Conservation (phyloP, 2,888 invertebrate species). For the Oligia latruncula region DNA sequence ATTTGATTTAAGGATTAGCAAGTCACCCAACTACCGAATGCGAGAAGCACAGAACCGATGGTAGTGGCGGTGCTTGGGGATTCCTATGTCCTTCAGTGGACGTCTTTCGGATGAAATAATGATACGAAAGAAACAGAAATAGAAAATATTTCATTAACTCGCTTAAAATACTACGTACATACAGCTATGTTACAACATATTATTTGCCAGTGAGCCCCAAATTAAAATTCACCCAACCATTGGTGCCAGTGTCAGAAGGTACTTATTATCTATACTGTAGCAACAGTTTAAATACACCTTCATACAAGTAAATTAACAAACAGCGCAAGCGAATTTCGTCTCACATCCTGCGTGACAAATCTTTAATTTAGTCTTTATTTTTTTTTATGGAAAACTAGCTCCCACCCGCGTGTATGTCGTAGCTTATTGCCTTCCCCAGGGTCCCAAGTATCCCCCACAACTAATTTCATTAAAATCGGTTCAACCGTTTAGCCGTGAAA, state of each 20-base stretch:
- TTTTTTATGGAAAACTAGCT: neutral
- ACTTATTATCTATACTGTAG: neutral
- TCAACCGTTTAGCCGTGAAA: too few species aligned
- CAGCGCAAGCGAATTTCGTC: neutral
- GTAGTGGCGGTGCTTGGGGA: too few species aligned
- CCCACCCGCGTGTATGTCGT: too few species aligned
- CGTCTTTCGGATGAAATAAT: neutral
- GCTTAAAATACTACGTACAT: too few species aligned
- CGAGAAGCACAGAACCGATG: neutral
- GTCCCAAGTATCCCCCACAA: too few species aligned
- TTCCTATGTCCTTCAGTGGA: neutral
- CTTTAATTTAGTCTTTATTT: neutral
- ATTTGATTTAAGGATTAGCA: too few species aligned
- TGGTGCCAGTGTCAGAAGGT: neutral
- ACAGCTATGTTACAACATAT: too few species aligned
- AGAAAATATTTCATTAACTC: too few species aligned
- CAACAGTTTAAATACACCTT: neutral
- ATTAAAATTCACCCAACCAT: neutral
- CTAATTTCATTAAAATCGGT: too few species aligned
- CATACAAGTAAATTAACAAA: neutral
- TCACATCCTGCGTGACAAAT: neutral
- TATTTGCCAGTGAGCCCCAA: too few species aligned
- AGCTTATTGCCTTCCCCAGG: too few species aligned
- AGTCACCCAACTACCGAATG: neutral
- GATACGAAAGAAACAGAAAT: too few species aligned